Base-by-base conservation (phyloP, 2,888 invertebrate species). In the Agrotis exclamationis region DNA sequence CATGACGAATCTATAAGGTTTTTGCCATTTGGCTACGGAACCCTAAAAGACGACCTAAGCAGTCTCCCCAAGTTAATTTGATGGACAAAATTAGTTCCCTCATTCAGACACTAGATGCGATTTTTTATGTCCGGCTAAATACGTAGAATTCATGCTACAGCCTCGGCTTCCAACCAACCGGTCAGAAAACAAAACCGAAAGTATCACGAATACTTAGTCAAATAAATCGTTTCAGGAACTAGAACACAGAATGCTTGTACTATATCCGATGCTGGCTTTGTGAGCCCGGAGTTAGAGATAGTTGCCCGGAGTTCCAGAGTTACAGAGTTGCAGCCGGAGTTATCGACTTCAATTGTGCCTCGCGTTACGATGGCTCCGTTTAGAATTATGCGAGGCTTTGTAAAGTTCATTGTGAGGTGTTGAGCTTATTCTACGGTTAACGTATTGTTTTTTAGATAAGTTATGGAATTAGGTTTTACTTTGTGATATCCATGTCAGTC, bases 291-390 rank as follows among this genome's bases (percentile, higher is more conserved):
- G 81, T 87, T 84, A 47, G 69, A 69, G 78, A 86, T 86, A 85
- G 87, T 87, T 87, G 87, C 86, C 86, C 70, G 76, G 11, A 39
- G 39, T 39, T 39, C 39, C 39, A 39, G 39, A 39, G 39, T 39
- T 39, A 11, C 53, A 50, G 64, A 71, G 64, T 82, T 77, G 51
- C 24, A 62, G 70, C 62, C 48, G 65, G 81, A 87, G 82, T 86
- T 89, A 88, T 87, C 76, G 85, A 85, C 81, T 87, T 77, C 78
- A 76, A 89, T 86, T 87, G 85, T 89, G 71, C 79, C 58, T 66
- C 67, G 73, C 73, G 76, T 78, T 81, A 70, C 84, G 79, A 79
- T 84, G 82, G 76, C 64, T 62, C 56, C 66, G 59, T 47, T 75
- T 80, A 74, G 67, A 83, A 85, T 83, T 84, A 84, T 79, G 71